phyloP scores from a whole-genome alignment of 1,140 invertebrate genomes.

The Cepaea nemoralis region DNA sequence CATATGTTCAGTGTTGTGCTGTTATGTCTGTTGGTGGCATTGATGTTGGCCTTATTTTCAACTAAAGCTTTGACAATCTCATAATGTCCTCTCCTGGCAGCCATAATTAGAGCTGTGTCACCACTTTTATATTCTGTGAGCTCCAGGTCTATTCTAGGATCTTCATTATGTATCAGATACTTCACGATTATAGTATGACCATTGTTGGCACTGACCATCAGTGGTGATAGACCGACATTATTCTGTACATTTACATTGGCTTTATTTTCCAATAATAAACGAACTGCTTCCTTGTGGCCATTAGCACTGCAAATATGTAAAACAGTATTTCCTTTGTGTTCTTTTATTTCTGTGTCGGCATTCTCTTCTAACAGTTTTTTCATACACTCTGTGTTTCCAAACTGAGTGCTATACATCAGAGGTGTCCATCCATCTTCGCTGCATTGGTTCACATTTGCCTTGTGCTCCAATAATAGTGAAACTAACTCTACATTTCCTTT shows the following conservation, averaged over 20 bases:
- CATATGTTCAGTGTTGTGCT: constrained; percentile 32
- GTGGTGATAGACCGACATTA: background rate
- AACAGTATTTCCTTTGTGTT: constrained; percentile 23
- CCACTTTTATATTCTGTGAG: constrained; percentile 29
- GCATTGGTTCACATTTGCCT: constrained; percentile 17
- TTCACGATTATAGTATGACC: constrained; percentile 11
- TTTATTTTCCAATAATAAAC: background rate
- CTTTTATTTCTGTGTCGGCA: constrained; percentile 12
- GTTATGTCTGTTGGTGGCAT: constrained; percentile 26
- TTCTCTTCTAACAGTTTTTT: background rate
- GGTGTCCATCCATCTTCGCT: constrained; percentile 19
- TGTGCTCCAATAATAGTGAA: background rate
- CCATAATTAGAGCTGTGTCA: constrained; percentile 37
- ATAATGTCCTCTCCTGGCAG: constrained; percentile 27
- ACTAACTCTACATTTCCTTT: constrained; percentile 23
- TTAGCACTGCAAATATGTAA: constrained; percentile 16
- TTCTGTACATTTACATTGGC: background rate
- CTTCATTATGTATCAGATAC: background rate
- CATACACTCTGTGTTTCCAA: constrained; percentile 24
- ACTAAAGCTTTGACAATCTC: constrained; percentile 27
- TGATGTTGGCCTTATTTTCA: constrained; percentile 34
- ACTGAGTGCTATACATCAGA: constrained; percentile 4
- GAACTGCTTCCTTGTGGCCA: constrained; percentile 29
- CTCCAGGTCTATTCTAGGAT: background rate
- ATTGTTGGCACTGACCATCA: constrained; percentile 22